phyloP scores from a whole-genome alignment of 2,113 vertebrate genomes.

The Sapayoa aenigma region DNA sequence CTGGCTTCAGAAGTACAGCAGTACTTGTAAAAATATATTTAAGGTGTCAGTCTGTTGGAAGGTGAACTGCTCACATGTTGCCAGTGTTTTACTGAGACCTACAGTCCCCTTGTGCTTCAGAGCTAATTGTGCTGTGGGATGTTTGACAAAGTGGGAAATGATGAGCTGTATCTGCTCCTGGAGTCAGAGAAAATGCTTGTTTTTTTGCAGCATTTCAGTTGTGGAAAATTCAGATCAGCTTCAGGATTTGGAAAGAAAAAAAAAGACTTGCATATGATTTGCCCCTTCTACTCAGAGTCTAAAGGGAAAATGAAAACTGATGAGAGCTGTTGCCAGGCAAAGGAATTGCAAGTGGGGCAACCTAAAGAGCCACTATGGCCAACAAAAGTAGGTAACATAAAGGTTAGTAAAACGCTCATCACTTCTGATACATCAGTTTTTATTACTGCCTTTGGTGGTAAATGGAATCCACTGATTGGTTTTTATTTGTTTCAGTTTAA shows the following conservation, averaged over 20 bases:
- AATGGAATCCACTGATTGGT: background rate
- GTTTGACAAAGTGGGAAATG: background rate
- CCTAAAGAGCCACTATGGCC: background rate
- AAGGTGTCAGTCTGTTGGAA: background rate
- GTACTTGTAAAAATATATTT: background rate
- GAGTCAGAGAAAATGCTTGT: background rate
- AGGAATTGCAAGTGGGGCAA: background rate
- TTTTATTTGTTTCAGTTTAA: background rate
- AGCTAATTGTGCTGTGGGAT: background rate
- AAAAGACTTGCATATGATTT: background rate
- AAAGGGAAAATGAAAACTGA: background rate
- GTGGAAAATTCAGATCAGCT: conserved; percentile 9
- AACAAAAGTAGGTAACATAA: background rate
- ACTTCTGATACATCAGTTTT: background rate
- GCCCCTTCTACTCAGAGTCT: background rate
- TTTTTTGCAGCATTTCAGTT: background rate
- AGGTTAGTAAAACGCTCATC: background rate
- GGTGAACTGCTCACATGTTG: background rate
- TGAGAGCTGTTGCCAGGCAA: background rate
- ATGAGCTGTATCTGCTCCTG: background rate
- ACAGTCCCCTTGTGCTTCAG: background rate
- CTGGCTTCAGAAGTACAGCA: background rate
- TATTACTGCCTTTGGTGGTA: background rate
- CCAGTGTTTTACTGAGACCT: conserved; percentile 22
- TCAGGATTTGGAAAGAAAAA: background rate